Evolutionary conservation across 2,888 invertebrate genomes (phyloP).

Genomic region (Xanthia icteritia): DNA sequence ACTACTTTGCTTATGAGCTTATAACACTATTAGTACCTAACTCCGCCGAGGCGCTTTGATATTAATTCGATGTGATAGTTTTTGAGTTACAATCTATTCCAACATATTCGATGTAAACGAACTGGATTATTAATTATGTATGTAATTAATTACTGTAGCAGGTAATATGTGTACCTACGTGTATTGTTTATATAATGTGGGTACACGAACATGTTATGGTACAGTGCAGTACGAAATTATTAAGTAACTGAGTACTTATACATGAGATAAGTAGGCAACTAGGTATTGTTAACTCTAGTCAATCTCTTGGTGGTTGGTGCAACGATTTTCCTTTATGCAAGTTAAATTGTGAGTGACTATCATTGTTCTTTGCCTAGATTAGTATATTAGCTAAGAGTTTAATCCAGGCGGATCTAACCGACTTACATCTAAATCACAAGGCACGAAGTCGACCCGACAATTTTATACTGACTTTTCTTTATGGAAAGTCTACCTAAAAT

Average conservation of each 20-base stretch:
- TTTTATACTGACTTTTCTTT: neutral
- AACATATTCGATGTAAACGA: slow-evolving; percentile 15
- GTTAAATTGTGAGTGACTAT: neutral
- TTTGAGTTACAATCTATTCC: slow-evolving; percentile 6
- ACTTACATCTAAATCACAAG: slow-evolving; percentile 7
- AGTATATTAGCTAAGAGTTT: slow-evolving; percentile 13
- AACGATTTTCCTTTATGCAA: neutral
- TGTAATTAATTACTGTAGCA: slow-evolving; percentile 38
- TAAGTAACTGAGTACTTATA: slow-evolving; percentile 16
- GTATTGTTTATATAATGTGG: slow-evolving; percentile 45
- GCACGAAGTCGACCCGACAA: slow-evolving; percentile 12
- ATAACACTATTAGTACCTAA: slow-evolving; percentile 17
- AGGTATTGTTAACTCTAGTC: neutral
- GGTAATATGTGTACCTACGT: slow-evolving; percentile 19
- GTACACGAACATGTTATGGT: slow-evolving; percentile 43
- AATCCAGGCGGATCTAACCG: slow-evolving; percentile 10
- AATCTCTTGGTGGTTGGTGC: neutral
- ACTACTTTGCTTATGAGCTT: slow-evolving; percentile 30
- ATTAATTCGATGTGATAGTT: slow-evolving; percentile 22
- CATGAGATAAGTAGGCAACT: slow-evolving; percentile 13
- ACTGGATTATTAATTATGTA: slow-evolving; percentile 36
- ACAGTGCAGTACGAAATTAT: slow-evolving; percentile 30
- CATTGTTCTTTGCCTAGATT: neutral
- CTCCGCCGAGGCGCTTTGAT: neutral
- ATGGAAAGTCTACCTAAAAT: neutral